These are phyloP conservation scores for Eucidaris tribuloides DNA, from an alignment of 35 echinoderm and acorn worm species.

Conservation along the genomic window DNA sequence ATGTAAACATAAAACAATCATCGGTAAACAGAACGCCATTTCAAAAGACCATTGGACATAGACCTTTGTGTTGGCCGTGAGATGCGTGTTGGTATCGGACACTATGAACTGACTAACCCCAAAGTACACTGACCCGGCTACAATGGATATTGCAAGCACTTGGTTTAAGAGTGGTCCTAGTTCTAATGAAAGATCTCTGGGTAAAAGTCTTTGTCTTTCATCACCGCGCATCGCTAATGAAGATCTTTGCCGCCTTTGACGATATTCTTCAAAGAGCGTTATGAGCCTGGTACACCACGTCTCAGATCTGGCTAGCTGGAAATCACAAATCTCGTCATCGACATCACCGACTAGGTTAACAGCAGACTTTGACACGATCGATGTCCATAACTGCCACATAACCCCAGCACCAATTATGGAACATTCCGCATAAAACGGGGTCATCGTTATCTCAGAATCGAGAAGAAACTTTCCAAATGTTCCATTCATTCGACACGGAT, in stretches of 20 bases:
- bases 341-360: background rate
- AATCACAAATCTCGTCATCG: background rate
- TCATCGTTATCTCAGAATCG: no score
- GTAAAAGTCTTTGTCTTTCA: background rate
- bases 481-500: no score
- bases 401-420: background rate
- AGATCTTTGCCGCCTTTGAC: background rate
- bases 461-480: no score
- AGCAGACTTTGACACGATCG: background rate
- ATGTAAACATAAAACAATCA: background rate
- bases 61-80: background rate
- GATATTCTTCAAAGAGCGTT: background rate
- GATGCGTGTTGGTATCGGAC: no score
- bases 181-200: background rate
- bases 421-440: background rate
- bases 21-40: background rate
- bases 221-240: no score
- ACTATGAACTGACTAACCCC: no score
- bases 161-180: background rate
- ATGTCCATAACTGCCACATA: background rate
- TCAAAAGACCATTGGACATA: background rate
- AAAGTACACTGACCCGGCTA: no score
- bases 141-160: no score
- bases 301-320: background rate
- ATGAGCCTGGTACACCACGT: background rate